Evolutionary conservation across 1,140 invertebrate species (phyloP).

Genomic region (Diabrotica virgifera): DNA sequence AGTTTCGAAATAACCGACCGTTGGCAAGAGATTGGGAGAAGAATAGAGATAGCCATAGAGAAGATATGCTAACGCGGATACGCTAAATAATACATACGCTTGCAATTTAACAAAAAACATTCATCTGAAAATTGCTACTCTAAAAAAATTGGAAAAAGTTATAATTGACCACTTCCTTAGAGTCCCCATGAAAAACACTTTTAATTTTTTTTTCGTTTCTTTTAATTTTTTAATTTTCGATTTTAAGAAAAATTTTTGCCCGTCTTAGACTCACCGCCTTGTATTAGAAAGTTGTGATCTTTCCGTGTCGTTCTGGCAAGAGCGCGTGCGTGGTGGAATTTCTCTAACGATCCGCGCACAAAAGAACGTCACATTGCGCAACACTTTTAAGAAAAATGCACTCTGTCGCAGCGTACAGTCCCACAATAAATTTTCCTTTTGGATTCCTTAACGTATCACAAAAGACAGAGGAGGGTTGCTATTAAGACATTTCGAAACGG

Average conservation of each 20-base stretch:
- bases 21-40: too few relatives aligned
- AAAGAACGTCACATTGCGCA: slow-evolving; percentile 40
- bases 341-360: slow-evolving; percentile 46
- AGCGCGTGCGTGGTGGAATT: slow-evolving; percentile 43
- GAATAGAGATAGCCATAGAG: too few relatives aligned
- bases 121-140: too few relatives aligned
- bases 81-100: too few relatives aligned
- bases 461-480: background rate
- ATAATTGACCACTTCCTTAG: too few relatives aligned
- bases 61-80: too few relatives aligned
- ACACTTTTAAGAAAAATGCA: slow-evolving; percentile 47
- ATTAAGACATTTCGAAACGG: background rate
- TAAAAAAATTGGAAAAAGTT: too few relatives aligned
- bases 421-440: slow-evolving; percentile 35
- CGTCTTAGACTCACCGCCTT: slow-evolving; percentile 9
- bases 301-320: slow-evolving; percentile 19
- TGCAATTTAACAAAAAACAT: too few relatives aligned
- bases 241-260: background rate
- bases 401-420: slow-evolving; percentile 44
- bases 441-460: background rate
- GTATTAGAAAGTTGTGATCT: slow-evolving; percentile 12
- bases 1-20: too few relatives aligned
- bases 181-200: too few relatives aligned
- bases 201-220: background rate
- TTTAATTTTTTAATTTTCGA: slow-evolving; percentile 18